Base-by-base conservation (phyloP, 2,113 vertebrate species). In the Rhabdomys dilectus region DNA sequence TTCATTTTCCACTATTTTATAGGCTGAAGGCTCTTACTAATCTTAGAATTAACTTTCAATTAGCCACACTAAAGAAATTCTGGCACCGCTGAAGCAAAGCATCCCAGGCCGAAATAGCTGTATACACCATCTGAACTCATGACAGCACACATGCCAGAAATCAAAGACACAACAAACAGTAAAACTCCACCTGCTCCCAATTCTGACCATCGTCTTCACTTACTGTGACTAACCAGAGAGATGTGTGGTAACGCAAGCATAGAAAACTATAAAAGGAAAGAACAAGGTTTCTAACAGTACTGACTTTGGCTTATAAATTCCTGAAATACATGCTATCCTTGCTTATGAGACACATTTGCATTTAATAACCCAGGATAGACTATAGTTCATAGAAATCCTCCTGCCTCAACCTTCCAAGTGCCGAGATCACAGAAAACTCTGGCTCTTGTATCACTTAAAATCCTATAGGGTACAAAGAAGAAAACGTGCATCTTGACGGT, bases 41-140 rank as follows among this genome's bases (percentile, higher is more conserved):
- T 64, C 91, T 98, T 93, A 93, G 92, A 98, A 97, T 22, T 97
- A 78, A 70, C 92, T 97, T 97, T 96, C 94, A 97, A 92, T 98
- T 97, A 95, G 15, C 91, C 70, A 96, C 42, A 56, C 70, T 96
- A 39, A 95, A 95, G 91, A 96, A 95, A 97, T 95, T 56, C 97
- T 97, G 19, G 95, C 87, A 96, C 9, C 96, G 95, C 11, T 90
- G 88, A 95, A 96, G 70, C 88, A 97, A 97, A 96, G 53, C 89
- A 94, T 96, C 95, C 82, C 80, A 94, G 73, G 88, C 94, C 97
- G 85, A 98, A 96, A 66, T n/a, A 94, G 51, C 51, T 87, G 42
- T 34, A 89, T 19, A 96, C 13, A 94, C 97, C 97, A 97, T 85
- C 94, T 98, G 89, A 94, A 94, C 58, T 97, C 90, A 97, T 97